Evolutionary conservation across 2,113 vertebrate genomes (phyloP), one percentile per base, ranked within the genome.

Genomic region (Rana temporaria): DNA sequence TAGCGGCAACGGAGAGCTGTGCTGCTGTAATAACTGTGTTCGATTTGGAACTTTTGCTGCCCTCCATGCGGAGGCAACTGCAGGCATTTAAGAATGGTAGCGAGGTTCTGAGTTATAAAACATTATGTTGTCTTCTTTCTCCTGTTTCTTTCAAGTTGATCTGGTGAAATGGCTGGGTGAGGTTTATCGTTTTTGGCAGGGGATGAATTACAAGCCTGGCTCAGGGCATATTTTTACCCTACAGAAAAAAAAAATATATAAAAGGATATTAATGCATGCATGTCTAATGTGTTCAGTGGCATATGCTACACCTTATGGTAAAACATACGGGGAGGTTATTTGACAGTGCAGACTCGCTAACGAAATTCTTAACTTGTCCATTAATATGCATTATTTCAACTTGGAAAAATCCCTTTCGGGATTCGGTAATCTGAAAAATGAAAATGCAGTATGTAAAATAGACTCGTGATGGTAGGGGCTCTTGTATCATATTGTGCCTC

Each of bases 231-330:
- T 26, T 62, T 32, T 22, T 79, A 56, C 66, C 55, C 20, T 22
- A 9, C 52, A 56, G 30, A 59, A 66, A 68, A 68, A 68, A 42
- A 38, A 17, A 65, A 22, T 24, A 55, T n/a, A 79, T 38, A 42
- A 52, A 48, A 53, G 20, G 14, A 52, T 69, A 62, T 42, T 38
- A 52, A 30, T 62, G 56, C 68, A 60, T 60, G 34, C 69, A 73
- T 81, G 69, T 65, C 42, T 76, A 76, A 75, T 68, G 63, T 67
- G 53, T 55, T 76, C 62, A 16, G 59, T 76, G 34, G 64, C 81
- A 83, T 83, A 83, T 83, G 81, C 30, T 76, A 32, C 71, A 52
- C 72, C 81, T 76, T 83, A 48, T 76, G 72, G 15, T 55, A 60
- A 22, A 64, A 59, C 72, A 67, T 73, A 38, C 24, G 70, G 70